Percentiles rank a stretch among this genome's conserved stretches.
Conservation (phyloP, 2,797 vertebrate species). For the Cheirogaleus major region DNA sequence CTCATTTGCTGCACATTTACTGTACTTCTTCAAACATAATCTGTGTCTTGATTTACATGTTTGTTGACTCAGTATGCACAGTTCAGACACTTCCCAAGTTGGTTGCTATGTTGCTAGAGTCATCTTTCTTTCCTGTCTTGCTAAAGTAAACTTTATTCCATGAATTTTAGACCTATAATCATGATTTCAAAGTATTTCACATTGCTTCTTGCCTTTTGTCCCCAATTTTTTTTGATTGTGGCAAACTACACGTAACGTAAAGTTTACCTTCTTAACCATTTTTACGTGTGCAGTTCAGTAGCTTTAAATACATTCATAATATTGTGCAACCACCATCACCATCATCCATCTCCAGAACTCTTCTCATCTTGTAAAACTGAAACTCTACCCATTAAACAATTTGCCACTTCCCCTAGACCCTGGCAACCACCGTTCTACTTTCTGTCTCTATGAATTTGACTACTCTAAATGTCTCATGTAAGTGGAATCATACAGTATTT, state of each 20-base stretch:
- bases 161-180: not conserved
- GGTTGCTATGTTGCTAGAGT: not conserved
- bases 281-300: not conserved
- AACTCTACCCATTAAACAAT: not conserved
- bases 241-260: not conserved
- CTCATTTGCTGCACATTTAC: not conserved
- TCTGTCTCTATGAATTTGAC: not conserved
- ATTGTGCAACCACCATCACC: not conserved
- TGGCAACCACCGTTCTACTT: not conserved
- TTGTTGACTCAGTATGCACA: not conserved
- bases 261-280: not conserved
- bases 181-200: not conserved
- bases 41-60: not conserved
- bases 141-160: not conserved
- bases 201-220: not conserved
- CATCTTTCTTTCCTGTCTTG: conserved; percentile 9
- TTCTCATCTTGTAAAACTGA: not conserved
- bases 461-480: not conserved
- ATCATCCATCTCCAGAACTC: not conserved
- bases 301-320: not conserved
- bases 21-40: not conserved
- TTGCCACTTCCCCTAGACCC: not conserved
- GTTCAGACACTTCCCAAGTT: not conserved
- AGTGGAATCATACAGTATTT: not conserved
- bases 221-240: not conserved